phyloP scores from a whole-genome alignment of 1,140 invertebrate genomes.

The Pseudachorutes palmiensis region DNA sequence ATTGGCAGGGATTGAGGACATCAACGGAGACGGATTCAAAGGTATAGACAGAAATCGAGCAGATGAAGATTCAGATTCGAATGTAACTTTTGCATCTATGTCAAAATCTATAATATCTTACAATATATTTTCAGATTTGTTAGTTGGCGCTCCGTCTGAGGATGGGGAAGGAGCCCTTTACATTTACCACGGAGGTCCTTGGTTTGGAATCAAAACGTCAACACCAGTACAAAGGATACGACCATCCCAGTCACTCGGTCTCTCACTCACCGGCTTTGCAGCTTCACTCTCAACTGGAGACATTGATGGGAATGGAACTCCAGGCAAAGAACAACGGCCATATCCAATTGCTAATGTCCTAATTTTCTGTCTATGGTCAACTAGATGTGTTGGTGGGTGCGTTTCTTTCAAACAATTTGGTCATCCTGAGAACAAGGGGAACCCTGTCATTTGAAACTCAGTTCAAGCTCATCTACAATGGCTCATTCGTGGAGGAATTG shows the following conservation, averaged over 20 bases:
- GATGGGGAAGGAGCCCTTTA: slow-evolving; percentile 48
- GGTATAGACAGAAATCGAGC: slow-evolving; percentile 1
- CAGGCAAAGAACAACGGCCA: neutral
- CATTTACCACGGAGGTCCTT: slow-evolving; percentile 45
- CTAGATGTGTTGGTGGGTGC: too few species aligned
- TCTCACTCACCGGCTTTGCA: neutral
- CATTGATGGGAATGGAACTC: too few species aligned
- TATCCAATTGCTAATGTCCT: too few species aligned
- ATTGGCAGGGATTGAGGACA: slow-evolving; percentile 2
- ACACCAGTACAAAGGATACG: too few species aligned
- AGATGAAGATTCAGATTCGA: neutral
- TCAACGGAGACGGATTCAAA: slow-evolving; percentile 9
- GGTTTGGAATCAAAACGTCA: neutral
- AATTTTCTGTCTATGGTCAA: too few species aligned
- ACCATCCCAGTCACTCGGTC: neutral
- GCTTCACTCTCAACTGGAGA: too few species aligned
- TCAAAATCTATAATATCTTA: neutral
- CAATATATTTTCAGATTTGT: slow-evolving; percentile 42
- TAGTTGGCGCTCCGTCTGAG: slow-evolving; percentile 51
- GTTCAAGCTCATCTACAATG: neutral
- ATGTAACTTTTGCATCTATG: neutral
- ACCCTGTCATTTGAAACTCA: neutral
- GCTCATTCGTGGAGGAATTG: neutral
- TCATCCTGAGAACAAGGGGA: neutral
- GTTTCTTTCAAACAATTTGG: neutral